Evolutionary conservation across 2,797 vertebrate genomes (phyloP).

Genomic region (Lacerta bilineata): DNA sequence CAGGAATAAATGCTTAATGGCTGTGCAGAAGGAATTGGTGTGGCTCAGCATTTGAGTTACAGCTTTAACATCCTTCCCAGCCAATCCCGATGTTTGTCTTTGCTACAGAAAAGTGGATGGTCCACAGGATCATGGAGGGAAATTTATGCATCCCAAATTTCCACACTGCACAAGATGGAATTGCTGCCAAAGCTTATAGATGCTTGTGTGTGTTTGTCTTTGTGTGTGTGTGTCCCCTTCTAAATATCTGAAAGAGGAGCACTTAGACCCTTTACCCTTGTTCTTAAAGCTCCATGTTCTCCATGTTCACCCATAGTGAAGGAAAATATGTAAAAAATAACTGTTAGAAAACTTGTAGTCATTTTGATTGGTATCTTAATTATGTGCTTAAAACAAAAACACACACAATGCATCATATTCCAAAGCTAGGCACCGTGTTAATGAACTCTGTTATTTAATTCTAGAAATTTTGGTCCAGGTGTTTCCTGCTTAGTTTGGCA

Average conservation of each 20-base stretch:
- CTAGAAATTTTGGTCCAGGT: not conserved
- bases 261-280: not conserved
- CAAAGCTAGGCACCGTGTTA: not conserved
- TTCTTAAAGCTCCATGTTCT: not conserved
- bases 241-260: not conserved
- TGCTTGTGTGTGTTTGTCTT: not conserved
- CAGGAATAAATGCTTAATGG: not conserved
- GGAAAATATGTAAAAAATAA: not conserved
- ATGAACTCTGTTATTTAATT: not conserved
- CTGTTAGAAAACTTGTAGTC: not conserved
- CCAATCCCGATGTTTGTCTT: not conserved
- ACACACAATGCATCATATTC: too few relatives aligned
- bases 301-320: not conserved
- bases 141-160: not conserved
- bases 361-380: not conserved
- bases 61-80: not conserved
- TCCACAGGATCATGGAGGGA: not conserved
- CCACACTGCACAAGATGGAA: not conserved
- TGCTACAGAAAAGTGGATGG: not conserved
- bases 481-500: not conserved
- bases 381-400: not conserved
- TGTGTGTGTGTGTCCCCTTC: not conserved
- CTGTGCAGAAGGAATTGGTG: not conserved
- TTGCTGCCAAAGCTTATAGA: not conserved
- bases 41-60: not conserved